phyloP scores from a whole-genome alignment of 2,888 invertebrate species.

The Dryobota labecula region DNA sequence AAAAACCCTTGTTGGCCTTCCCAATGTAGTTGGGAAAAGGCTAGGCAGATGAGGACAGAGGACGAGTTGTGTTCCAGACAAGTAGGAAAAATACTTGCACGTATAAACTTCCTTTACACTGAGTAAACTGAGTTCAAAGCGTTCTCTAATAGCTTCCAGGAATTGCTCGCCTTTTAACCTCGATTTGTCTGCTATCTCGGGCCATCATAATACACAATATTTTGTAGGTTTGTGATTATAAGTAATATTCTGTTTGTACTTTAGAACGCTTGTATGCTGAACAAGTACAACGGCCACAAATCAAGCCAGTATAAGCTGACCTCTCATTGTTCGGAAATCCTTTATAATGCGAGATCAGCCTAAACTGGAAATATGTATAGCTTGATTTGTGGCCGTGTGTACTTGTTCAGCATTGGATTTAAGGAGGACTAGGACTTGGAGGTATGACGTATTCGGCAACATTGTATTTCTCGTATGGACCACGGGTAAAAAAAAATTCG shows the following conservation, averaged over 20 bases:
- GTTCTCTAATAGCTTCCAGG: slow-evolving; percentile 1
- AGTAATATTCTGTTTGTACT: neutral
- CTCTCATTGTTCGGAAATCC: too few species aligned
- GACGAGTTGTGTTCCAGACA: neutral
- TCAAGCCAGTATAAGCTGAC: too few species aligned
- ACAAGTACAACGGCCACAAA: too few species aligned
- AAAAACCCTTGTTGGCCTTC: too few species aligned
- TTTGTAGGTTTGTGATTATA: slow-evolving; percentile 25
- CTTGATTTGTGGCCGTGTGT: too few species aligned
- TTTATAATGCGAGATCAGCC: too few species aligned
- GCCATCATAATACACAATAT: slow-evolving; percentile 25
- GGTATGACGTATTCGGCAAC: too few species aligned
- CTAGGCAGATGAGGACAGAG: neutral
- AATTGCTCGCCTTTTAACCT: slow-evolving; percentile 31
- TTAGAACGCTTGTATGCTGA: neutral
- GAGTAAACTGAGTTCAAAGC: neutral
- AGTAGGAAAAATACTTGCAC: neutral
- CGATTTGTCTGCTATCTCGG: slow-evolving; percentile 34
- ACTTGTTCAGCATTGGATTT: neutral
- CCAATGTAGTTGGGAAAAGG: too few species aligned
- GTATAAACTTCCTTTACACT: neutral
- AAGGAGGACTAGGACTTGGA: neutral
- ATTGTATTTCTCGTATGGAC: too few species aligned
- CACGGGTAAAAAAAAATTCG: too few species aligned
- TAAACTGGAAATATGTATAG: too few species aligned